Percentiles rank a stretch among this genome's conserved stretches.
phyloP scores from a whole-genome alignment of 2,113 vertebrate species.

The Cyprinodon brontotheroides region DNA sequence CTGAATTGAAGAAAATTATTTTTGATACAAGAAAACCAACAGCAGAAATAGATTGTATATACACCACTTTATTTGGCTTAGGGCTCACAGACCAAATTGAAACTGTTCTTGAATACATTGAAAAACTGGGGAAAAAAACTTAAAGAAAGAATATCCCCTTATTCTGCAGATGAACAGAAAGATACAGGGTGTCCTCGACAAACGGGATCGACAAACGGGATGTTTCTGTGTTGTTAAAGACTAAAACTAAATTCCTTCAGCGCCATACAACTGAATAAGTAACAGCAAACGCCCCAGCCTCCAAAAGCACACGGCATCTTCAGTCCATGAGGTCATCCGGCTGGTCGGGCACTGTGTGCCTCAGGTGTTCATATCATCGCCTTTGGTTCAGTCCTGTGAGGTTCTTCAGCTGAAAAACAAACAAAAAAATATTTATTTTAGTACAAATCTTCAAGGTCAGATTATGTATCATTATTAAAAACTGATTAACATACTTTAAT shows the following conservation, averaged over 20 bases:
- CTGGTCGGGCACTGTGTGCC: not conserved
- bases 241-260: slow-evolving; percentile 5
- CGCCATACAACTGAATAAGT: slow-evolving; percentile 7
- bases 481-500: not conserved
- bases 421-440: not conserved
- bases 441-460: not conserved
- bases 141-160: not conserved
- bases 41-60: slow-evolving; percentile 13
- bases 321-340: slow-evolving; percentile 8
- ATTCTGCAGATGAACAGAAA: slow-evolving; percentile 16
- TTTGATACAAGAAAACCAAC: not conserved
- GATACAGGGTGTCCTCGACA: not conserved
- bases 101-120: slow-evolving; percentile 19
- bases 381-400: slow-evolving; percentile 81
- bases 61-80: slow-evolving; percentile 53
- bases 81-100: slow-evolving; percentile 13
- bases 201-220: not conserved
- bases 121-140: not conserved
- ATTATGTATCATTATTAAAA: not conserved
- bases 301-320: not conserved
- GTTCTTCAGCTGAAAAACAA: slow-evolving; percentile 79
- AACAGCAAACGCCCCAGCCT: not conserved
- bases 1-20: not conserved
- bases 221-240: slow-evolving; percentile 4
- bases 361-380: slow-evolving; percentile 62